phyloP scores from a whole-genome alignment of 2,113 vertebrate genomes.

The Anthoscopus minutus region DNA sequence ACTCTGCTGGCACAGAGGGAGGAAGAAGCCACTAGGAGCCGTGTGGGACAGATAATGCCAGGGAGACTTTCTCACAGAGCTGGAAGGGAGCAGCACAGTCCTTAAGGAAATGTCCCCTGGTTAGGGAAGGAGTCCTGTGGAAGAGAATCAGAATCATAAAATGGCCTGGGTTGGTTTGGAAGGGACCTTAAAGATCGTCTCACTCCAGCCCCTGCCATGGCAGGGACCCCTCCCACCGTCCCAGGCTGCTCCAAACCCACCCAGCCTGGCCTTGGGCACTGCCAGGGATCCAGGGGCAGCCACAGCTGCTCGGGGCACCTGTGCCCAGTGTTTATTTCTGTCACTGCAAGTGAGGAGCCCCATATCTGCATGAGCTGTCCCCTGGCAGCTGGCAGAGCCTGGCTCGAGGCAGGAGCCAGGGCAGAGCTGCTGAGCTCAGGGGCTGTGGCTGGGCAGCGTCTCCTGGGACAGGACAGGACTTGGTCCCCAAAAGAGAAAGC shows the following conservation, averaged over 20 bases:
- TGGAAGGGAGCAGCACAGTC: rapidly evolving
- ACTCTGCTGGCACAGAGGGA: no score
- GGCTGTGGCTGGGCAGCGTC: rapidly evolving
- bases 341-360: neutral
- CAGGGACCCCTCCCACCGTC: neutral
- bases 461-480: rapidly evolving
- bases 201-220: rapidly evolving
- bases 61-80: neutral
- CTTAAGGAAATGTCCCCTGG: rapidly evolving
- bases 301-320: neutral
- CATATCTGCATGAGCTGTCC: neutral
- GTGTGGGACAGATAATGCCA: neutral
- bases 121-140: rapidly evolving
- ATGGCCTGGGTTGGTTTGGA: neutral
- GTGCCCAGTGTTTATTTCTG: slow-evolving; percentile 23
- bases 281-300: neutral
- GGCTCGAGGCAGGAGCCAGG: neutral
- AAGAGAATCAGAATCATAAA: neutral
- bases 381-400: neutral
- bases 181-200: neutral
- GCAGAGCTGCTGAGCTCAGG: neutral
- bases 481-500: rapidly evolving
- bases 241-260: neutral
- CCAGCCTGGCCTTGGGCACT: neutral
- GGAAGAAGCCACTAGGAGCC: rapidly evolving